Evolutionary conservation across 2,888 invertebrate species (phyloP).

Genomic region (Stenotaenia linearis): DNA sequence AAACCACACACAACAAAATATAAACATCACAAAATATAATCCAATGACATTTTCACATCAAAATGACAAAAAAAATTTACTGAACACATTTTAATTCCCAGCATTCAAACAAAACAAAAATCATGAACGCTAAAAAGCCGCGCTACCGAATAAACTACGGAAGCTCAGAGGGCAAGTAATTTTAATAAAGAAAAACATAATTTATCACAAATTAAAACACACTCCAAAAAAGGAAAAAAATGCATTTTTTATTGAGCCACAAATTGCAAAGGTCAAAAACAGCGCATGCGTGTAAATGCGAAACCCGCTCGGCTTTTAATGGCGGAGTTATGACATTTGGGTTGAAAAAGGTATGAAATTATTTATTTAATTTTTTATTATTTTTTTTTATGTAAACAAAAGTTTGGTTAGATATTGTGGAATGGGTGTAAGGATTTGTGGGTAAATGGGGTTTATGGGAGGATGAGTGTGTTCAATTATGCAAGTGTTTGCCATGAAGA

Average conservation of each 20-base stretch:
- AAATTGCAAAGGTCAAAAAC: background rate
- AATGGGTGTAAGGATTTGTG: background rate
- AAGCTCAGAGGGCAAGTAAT: background rate
- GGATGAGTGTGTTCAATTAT: background rate
- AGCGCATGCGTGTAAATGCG: background rate
- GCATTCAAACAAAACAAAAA: no score
- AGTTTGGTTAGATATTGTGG: no score
- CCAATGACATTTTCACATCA: no score
- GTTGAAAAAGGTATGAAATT: background rate
- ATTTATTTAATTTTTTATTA: no score
- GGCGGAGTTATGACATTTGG: no score
- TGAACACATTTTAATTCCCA: no score
- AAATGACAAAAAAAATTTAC: no score
- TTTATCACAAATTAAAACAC: background rate
- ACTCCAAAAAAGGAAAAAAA: background rate
- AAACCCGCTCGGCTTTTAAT: no score
- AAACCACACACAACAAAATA: no score
- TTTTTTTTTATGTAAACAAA: no score
- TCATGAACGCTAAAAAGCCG: no score
- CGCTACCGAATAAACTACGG: background rate
- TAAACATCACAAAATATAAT: no score
- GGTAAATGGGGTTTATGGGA: background rate
- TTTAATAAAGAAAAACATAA: background rate
- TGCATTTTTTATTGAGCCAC: background rate
- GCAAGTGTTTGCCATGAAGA: conserved; percentile 16